Evolutionary conservation across 1,140 invertebrate genomes (phyloP).

Genomic region (Sitophilus oryzae): DNA sequence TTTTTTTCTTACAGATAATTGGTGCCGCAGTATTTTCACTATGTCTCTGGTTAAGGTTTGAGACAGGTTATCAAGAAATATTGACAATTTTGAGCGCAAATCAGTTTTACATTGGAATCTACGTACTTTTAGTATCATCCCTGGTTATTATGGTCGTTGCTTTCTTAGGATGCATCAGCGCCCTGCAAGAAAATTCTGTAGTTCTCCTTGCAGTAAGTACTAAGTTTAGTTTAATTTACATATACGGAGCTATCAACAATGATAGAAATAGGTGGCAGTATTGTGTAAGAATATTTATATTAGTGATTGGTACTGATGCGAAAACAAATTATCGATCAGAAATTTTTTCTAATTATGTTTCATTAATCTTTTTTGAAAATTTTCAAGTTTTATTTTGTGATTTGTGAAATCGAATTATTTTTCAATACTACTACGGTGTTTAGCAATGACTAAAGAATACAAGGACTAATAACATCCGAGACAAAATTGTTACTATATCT

Average conservation of each 20-base stretch:
- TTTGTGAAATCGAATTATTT: no score
- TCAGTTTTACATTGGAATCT: constrained; percentile 74
- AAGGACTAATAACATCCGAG: no score
- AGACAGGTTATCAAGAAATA: constrained; percentile 74
- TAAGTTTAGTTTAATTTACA: not conserved
- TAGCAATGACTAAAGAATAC: no score
- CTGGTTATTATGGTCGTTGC: constrained; percentile 65
- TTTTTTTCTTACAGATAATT: constrained; percentile 55
- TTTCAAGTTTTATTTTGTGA: no score
- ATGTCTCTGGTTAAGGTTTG: constrained; percentile 72
- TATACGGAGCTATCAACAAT: no score
- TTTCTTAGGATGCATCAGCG: constrained; percentile 68
- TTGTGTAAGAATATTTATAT: not conserved
- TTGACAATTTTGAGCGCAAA: constrained; percentile 65
- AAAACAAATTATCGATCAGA: no score
- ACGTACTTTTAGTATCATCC: constrained; percentile 66
- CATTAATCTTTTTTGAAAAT: no score
- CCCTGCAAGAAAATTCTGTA: constrained; percentile 59
- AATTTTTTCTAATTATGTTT: no score
- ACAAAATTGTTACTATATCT: no score
- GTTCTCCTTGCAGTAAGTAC: constrained; percentile 57
- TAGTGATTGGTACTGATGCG: no score
- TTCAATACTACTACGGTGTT: no score
- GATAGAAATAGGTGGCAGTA: no score
- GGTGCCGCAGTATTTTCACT: constrained; percentile 69